Evolutionary conservation across 2,888 invertebrate genomes (phyloP), one percentile per base, ranked within the genome.

Genomic region (Yponomeuta evonymella): DNA sequence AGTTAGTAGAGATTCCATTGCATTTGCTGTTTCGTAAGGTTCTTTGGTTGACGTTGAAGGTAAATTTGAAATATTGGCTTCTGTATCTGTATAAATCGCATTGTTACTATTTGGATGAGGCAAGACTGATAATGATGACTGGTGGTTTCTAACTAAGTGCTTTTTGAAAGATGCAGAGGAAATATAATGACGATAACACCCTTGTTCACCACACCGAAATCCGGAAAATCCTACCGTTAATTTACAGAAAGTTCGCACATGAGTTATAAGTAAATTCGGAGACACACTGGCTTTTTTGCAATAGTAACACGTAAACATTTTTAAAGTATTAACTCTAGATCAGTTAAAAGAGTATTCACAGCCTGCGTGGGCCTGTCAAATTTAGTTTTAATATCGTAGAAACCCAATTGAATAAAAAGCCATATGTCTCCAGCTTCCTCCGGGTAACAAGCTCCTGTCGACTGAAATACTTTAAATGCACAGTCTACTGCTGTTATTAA

Each of bases 391-490:
- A 72, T 71, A 1, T 66, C 51, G 64, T 71, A 72, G 8, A 71
- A 65, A 43, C 72, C 73, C 23, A 73, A 11, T 70, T 73, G 73
- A 3, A 73, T 67, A 51, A 67, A 48, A 33, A 64, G 9, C 73
- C 73, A 73, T 48, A 73, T 48, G 69, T 73, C 73, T 15, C 33
- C 69, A 48, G 66, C 51, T 48, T 72, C 73, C 33, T 73, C 71
- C 12, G 72, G 72, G 70, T 72, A 72, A 11, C 48, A 71, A n/a
- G 71, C 72, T 1, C 72, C 71, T 1, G 72, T 72, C 67, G 72
- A 48, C n/a, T 73, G 73, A 70, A 71, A 72, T 65, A 73, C 67
- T 72, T 73, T 73, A 58, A 72, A 73, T 3, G 69, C 71, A 12
- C 71, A 71, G 33, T 73, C 73, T n/a, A 73, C 70, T 11, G 72